Conservation (phyloP, 1,140 invertebrate species). For the Capitella teleta region DNA sequence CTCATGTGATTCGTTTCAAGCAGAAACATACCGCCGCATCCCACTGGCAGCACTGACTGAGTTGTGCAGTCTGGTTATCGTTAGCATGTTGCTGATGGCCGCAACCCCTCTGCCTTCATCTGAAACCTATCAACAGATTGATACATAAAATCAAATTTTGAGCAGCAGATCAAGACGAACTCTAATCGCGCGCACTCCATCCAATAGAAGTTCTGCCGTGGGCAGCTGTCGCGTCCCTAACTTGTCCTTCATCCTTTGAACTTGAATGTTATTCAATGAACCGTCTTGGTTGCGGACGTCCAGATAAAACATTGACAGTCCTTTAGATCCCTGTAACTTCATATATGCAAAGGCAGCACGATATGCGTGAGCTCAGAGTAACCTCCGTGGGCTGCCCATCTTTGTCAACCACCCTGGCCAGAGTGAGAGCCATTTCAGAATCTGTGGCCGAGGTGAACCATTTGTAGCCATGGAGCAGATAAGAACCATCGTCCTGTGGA, state of each 20-base stretch:
- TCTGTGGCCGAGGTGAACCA: slow-evolving; percentile 56
- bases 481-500: slow-evolving; percentile 33
- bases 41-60: slow-evolving; percentile 38
- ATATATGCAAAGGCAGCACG: neutral
- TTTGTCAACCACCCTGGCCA: slow-evolving; percentile 45
- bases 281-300: slow-evolving; percentile 38
- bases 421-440: slow-evolving; percentile 50
- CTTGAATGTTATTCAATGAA: slow-evolving; percentile 47
- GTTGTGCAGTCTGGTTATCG: slow-evolving; percentile 51
- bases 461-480: slow-evolving; percentile 46
- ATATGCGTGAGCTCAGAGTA: slow-evolving; percentile 11
- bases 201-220: slow-evolving; percentile 50
- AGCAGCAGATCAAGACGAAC: neutral
- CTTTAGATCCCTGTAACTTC: slow-evolving; percentile 44
- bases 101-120: slow-evolving; percentile 42
- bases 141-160: neutral
- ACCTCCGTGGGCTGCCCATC: slow-evolving; percentile 38
- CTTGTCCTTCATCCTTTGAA: slow-evolving; percentile 51
- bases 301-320: slow-evolving; percentile 50
- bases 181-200: slow-evolving; percentile 44
- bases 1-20: neutral
- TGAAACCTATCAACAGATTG: neutral
- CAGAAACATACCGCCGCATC: slow-evolving; percentile 45
- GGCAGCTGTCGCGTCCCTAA: slow-evolving; percentile 52
- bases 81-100: slow-evolving; percentile 50